Base-by-base conservation (phyloP, 2,113 vertebrate species). In the Centrocercus urophasianus region DNA sequence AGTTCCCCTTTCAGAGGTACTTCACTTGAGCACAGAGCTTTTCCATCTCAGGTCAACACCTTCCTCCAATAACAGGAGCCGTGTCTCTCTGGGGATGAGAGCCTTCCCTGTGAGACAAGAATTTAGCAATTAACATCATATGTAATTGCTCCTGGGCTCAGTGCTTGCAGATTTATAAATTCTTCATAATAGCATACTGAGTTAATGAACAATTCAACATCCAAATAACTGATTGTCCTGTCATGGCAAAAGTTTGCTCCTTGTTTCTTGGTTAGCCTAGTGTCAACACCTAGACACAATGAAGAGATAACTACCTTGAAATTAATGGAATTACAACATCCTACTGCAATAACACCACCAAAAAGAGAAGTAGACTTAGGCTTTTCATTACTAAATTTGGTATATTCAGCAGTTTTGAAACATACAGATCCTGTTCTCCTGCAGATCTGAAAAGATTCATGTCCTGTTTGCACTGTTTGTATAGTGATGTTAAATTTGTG, bases 1-100 rank as follows among this genome's bases (percentile, higher is more conserved):
- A 2, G 1, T 75, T n/a, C 18, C 7, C 3, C 0, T 8, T 43
- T 30, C 66, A 64, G 38, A 65, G 42, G 27, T 16, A 4, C 11
- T 79, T 34, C 16, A 14, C 54, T 45, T 57, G 25, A 11, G 40
- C 54, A 30, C 11, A 27, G 15, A 64, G 16, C 38, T 36, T 12
- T 83, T 32, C 47, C 1, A 1, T 13, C 20, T 48, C 34, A 72
- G 11, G 38, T 79, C 86, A 61, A 6, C 42, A 48, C 38, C 52
- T 64, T 67, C n/a, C 22, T 86, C 64, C 64, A 32, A 10, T 9
- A 43, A 22, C 30, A 28, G 38, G 19, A 32, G 19, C 32, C 2
- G 0, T 59, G 24, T 50, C 27, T n/a, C 18, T 30, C 15, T 19
- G 43, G 34, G 30, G 43, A 30, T 71, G 43, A 19, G 12, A 48